Evolutionary conservation across 2,888 invertebrate genomes (phyloP), one percentile per base, ranked within the genome.

Genomic region (Doris montereyensis): DNA sequence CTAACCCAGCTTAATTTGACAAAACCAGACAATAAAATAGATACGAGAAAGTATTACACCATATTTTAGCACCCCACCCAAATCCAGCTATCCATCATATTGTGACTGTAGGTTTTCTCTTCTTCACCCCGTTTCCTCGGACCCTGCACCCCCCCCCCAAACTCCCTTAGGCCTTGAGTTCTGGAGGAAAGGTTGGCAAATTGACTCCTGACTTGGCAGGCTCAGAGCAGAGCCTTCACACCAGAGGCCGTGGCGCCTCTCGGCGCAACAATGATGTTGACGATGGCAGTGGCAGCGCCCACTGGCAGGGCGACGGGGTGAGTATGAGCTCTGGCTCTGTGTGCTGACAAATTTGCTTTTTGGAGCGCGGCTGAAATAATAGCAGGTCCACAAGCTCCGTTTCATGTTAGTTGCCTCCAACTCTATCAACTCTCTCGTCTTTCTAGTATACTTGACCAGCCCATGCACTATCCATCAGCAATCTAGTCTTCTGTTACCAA

Each of bases 201-300:
- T 41, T 79, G 10, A 68, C 60, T 1, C 30, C 75, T 70, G 76
- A 79, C 68, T 58, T 79, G 21, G 60, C 58, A 28, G 32, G 67
- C 35, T 8, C 76, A 41, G 65, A 72, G 52, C 52, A 41, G 24
- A 41, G 28, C 75, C 75, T 60, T 8, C 70, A 52, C 21, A n/a
- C 71, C 30, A 52, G 62, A 24, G 76, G 72, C 57, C 76, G 52
- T 24, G 72, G 76, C n/a, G 52, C 57, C 13, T n/a, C 28, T 34
- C 62, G 8, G 52, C 30, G 60, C 62, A 77, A 41, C 52, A 41
- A 17, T 81, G 85, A 85, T 82, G 91, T 94, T 88, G 96, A 96
- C 87, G 95, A 95, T 94, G 96, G 96, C 93, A 94, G 94, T 93
- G 89, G 87, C 82, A 85, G 83, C 83, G 82, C 86, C 79, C 79